phyloP scores from a whole-genome alignment of 1,140 invertebrate genomes.

The Paralvinella palmiformis region DNA sequence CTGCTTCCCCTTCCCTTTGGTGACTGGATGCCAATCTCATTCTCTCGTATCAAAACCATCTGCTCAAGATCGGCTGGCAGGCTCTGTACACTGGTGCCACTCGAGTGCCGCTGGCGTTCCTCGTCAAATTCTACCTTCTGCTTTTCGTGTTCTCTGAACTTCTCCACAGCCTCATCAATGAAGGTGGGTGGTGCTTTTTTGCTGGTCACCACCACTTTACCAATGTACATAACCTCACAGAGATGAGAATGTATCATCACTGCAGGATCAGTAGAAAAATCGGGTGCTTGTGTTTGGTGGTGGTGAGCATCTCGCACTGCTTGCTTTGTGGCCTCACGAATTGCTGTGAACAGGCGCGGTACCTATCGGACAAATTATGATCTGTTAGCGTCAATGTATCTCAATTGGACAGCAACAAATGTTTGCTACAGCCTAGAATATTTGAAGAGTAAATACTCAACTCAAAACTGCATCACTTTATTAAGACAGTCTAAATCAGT shows the following conservation, averaged over 20 bases:
- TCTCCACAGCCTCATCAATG: slow-evolving; percentile 82
- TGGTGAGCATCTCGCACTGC: not conserved
- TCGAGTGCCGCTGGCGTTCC: slow-evolving; percentile 34
- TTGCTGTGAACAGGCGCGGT: slow-evolving; percentile 44
- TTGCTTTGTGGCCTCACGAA: slow-evolving; percentile 42
- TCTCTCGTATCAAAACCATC: slow-evolving; percentile 34
- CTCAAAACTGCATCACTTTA: too few species aligned
- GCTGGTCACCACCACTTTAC: slow-evolving; percentile 77
- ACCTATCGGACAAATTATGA: too few species aligned
- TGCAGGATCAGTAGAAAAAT: not conserved
- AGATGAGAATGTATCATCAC: slow-evolving; percentile 17
- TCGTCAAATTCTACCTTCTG: slow-evolving; percentile 24
- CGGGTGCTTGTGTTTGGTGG: not conserved
- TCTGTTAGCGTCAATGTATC: too few species aligned
- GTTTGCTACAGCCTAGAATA: too few species aligned
- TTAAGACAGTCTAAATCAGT: too few species aligned
- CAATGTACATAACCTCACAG: slow-evolving; percentile 74
- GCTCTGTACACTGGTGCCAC: slow-evolving; percentile 41
- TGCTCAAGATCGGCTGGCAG: slow-evolving; percentile 36
- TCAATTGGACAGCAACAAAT: too few species aligned
- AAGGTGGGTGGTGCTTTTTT: slow-evolving; percentile 78
- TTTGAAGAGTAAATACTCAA: too few species aligned
- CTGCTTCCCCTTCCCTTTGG: not conserved
- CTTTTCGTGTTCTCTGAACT: slow-evolving; percentile 71
- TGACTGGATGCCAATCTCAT: slow-evolving; percentile 23